Percentiles rank a stretch among this genome's conserved stretches.
Evolutionary conservation across 2,888 invertebrate genomes (phyloP).

Genomic region (Tinea pellionella): DNA sequence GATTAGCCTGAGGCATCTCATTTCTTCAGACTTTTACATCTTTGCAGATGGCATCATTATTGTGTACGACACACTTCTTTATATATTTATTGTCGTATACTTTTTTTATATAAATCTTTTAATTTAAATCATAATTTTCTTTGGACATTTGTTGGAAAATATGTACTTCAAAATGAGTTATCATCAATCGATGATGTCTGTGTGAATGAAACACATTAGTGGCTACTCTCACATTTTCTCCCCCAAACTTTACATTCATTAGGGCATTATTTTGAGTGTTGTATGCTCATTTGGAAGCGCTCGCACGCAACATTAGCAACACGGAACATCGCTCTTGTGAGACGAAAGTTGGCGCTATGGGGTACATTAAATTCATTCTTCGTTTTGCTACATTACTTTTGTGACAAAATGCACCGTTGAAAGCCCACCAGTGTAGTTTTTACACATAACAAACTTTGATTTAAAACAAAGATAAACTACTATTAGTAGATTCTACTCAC

Average conservation of each 20-base stretch:
- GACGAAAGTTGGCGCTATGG: constrained; percentile 19
- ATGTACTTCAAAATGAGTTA: neutral
- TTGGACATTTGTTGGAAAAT: neutral
- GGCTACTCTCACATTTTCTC: constrained; percentile 9
- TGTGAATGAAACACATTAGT: constrained; percentile 17
- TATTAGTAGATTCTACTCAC: neutral
- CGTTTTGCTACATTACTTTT: constrained; percentile 39
- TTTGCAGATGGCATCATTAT: constrained; percentile 6
- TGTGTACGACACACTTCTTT: neutral
- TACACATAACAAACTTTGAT: neutral
- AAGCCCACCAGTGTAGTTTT: constrained; percentile 11
- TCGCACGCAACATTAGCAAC: constrained; percentile 39
- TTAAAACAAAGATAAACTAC: neutral
- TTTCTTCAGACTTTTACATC: constrained; percentile 4
- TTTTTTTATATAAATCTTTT: neutral
- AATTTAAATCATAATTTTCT: no score
- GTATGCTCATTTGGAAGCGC: constrained; percentile 14
- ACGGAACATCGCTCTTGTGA: constrained; percentile 26
- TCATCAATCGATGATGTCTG: constrained; percentile 4
- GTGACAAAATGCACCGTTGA: neutral
- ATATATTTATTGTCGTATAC: neutral
- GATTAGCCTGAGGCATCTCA: constrained; percentile 12
- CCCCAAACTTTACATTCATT: constrained; percentile 18
- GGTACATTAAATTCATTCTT: constrained; percentile 34
- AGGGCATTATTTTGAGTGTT: constrained; percentile 18